Percentiles rank a stretch among this genome's conserved stretches.
Evolutionary conservation across 2,888 invertebrate species (phyloP).

Genomic region (Mactromeris polynyma): DNA sequence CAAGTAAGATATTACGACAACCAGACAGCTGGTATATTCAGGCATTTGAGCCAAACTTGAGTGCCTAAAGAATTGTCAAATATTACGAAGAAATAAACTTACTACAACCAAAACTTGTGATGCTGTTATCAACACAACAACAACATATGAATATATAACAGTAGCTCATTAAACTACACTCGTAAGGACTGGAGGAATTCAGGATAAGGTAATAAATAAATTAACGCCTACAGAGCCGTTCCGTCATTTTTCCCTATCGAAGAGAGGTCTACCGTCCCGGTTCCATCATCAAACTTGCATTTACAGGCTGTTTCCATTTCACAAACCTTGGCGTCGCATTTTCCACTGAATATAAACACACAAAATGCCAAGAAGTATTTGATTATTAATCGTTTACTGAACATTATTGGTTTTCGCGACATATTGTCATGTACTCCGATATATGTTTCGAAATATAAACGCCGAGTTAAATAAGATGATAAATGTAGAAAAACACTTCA

Average conservation of each 20-base stretch:
- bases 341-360: neutral
- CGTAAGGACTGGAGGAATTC: too few relatives aligned
- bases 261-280: neutral
- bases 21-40: too few relatives aligned
- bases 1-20: too few relatives aligned
- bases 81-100: too few relatives aligned
- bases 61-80: too few relatives aligned
- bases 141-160: too few relatives aligned
- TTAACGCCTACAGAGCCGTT: neutral
- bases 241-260: neutral
- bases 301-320: neutral
- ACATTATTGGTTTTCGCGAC: slow-evolving; percentile 2
- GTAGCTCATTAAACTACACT: too few relatives aligned
- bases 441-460: neutral
- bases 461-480: neutral
- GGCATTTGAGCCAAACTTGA: too few relatives aligned
- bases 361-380: neutral
- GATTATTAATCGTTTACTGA: neutral
- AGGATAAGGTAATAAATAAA: neutral
- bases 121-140: too few relatives aligned
- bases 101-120: too few relatives aligned
- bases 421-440: neutral
- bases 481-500: neutral
- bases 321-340: neutral
- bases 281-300: neutral